Conservation (phyloP, 2,888 invertebrate species). For the Aspidiotus rigidus region DNA sequence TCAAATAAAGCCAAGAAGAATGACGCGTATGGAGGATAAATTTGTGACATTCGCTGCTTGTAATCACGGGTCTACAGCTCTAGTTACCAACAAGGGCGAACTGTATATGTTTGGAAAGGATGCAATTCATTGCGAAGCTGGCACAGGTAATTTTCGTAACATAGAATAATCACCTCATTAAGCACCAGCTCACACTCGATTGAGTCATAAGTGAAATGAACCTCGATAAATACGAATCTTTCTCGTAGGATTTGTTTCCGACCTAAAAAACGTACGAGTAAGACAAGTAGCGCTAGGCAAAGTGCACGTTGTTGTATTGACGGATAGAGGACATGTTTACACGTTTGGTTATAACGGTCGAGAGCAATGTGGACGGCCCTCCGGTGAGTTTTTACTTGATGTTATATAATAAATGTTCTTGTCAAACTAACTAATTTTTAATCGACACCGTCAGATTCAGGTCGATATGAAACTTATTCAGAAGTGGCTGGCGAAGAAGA, state of each 20-base stretch:
- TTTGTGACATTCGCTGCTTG: conserved; percentile 75
- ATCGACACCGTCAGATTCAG: conserved; percentile 1
- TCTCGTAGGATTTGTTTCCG: conserved; percentile 56
- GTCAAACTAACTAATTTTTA: not conserved
- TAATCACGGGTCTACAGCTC: conserved; percentile 88
- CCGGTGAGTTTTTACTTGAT: not conserved
- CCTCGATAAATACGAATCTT: too few relatives aligned
- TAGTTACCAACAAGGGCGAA: conserved; percentile 82
- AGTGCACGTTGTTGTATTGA: conserved; percentile 86
- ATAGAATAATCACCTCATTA: too few relatives aligned
- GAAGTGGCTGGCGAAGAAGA: conserved; percentile 20
- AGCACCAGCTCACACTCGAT: too few relatives aligned
- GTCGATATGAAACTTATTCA: conserved; percentile 11
- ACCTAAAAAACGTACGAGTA: conserved; percentile 56
- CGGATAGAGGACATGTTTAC: conserved; percentile 78
- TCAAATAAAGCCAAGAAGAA: conserved; percentile 84
- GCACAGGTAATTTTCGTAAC: conserved; percentile 47
- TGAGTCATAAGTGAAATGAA: conserved; percentile 8
- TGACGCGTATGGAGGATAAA: conserved; percentile 80
- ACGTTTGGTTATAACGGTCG: conserved; percentile 97
- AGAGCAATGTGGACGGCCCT: conserved; percentile 80
- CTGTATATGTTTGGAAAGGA: conserved; percentile 93
- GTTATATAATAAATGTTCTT: not conserved
- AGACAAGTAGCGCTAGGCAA: conserved; percentile 78
- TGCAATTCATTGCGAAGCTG: conserved; percentile 68